Percentiles rank a stretch among this genome's conserved stretches.
Conservation (phyloP, 30 jellyfish, hydroid and myxozoan species). For the Catostylus mosaicus region DNA sequence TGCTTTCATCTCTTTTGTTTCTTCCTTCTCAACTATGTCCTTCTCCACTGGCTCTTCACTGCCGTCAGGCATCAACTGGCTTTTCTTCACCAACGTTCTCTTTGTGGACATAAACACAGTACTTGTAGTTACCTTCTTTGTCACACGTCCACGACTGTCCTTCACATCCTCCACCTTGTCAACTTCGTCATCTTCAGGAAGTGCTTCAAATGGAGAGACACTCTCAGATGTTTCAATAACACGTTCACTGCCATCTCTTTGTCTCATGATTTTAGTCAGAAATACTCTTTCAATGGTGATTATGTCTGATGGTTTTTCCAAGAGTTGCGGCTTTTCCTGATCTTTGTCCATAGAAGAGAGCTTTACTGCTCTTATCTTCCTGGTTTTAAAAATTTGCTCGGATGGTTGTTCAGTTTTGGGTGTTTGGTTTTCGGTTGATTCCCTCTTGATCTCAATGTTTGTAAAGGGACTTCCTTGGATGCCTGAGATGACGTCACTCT, state of each 20-base stretch:
- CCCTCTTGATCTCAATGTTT: slow-evolving; percentile 11
- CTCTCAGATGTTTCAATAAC: slow-evolving; percentile 75
- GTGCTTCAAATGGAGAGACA: slow-evolving; percentile 61
- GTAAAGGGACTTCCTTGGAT: slow-evolving; percentile 35
- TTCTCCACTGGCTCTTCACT: slow-evolving; percentile 32
- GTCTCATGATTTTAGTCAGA: slow-evolving; percentile 72
- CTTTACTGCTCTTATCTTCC: slow-evolving; percentile 16
- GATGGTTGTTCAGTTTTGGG: not conserved
- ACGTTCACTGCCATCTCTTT: slow-evolving; percentile 77
- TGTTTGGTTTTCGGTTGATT: not conserved
- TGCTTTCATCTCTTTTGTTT: slow-evolving; percentile 30
- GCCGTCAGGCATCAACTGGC: slow-evolving; percentile 72
- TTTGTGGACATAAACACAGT: slow-evolving; percentile 59
- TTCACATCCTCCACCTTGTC: slow-evolving; percentile 39
- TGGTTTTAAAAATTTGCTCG: slow-evolving; percentile 17
- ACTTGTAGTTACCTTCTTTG: slow-evolving; percentile 39
- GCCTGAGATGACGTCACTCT: not conserved
- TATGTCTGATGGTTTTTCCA: slow-evolving; percentile 11
- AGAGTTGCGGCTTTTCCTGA: not conserved
- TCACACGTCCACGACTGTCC: slow-evolving; percentile 42
- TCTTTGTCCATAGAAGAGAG: slow-evolving; percentile 34
- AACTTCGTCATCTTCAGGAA: slow-evolving; percentile 71
- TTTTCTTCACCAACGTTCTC: slow-evolving; percentile 26
- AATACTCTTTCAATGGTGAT: slow-evolving; percentile 63
- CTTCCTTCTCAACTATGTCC: slow-evolving; percentile 13